Conservation (phyloP, 2,888 invertebrate genomes). For the Erebia aethiops region DNA sequence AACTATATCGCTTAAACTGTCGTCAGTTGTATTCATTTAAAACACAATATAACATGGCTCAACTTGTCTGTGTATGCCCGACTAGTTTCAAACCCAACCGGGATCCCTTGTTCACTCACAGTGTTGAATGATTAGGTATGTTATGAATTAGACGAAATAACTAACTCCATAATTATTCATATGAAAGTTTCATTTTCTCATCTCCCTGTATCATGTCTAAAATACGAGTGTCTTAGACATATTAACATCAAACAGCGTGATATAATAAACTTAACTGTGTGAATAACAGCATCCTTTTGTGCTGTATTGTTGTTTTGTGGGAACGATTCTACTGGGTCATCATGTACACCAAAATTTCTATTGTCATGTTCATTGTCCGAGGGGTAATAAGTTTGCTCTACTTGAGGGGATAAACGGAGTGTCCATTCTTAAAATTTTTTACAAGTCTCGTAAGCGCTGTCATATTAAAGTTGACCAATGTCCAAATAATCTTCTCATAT, state of each 20-base stretch:
- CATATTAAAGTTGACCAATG: neutral
- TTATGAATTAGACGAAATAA: neutral
- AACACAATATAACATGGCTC: too few relatives aligned
- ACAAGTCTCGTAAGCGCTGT: neutral
- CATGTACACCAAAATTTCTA: conserved; percentile 36
- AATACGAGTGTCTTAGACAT: conserved; percentile 16
- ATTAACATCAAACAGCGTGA: conserved; percentile 58
- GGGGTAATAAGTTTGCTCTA: conserved; percentile 31
- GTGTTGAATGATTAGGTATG: too few relatives aligned
- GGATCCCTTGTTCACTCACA: too few relatives aligned
- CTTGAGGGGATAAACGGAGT: conserved; percentile 25
- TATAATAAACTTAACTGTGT: conserved; percentile 78
- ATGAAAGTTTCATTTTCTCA: conserved; percentile 3
- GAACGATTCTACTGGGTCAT: conserved; percentile 54
- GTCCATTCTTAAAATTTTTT: conserved; percentile 27
- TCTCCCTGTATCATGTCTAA: conserved; percentile 30
- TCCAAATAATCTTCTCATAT: neutral
- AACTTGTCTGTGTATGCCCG: too few relatives aligned
- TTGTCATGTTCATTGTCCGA: conserved; percentile 32
- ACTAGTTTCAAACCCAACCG: too few relatives aligned
- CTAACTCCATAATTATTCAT: neutral
- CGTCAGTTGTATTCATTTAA: too few relatives aligned
- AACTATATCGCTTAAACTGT: too few relatives aligned
- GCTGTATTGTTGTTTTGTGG: conserved; percentile 74
- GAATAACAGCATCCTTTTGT: conserved; percentile 83